phyloP scores from a whole-genome alignment of 1,140 invertebrate genomes.

The Trichonephila clavata region DNA sequence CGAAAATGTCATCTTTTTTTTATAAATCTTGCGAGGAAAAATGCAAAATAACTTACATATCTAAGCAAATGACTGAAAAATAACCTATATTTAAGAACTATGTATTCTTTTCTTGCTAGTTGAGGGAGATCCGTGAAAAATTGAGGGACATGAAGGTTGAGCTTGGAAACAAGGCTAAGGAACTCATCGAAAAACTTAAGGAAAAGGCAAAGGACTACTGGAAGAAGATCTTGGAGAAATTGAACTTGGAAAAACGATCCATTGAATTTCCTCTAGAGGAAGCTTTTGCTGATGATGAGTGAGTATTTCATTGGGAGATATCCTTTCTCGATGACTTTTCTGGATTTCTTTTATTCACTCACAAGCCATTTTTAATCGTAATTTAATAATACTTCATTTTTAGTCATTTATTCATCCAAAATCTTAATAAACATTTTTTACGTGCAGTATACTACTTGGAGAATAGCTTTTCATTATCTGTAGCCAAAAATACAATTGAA shows the following conservation, averaged over 20 bases:
- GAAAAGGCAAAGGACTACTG: slow-evolving; percentile 55
- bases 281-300: background rate
- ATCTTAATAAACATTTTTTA: too few species aligned
- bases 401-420: too few species aligned
- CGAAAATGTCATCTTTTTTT: too few species aligned
- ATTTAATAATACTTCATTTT: too few species aligned
- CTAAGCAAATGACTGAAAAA: background rate
- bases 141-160: slow-evolving; percentile 56
- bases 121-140: slow-evolving; percentile 4
- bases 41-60: background rate
- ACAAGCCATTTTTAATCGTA: too few species aligned
- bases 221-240: slow-evolving; percentile 54
- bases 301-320: background rate
- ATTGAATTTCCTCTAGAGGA: background rate
- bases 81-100: too few species aligned
- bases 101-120: too few species aligned
- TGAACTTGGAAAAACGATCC: background rate
- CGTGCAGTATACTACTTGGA: too few species aligned
- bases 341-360: too few species aligned
- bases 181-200: slow-evolving; percentile 39
- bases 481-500: too few species aligned
- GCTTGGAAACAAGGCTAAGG: slow-evolving; percentile 21
- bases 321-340: too few species aligned
- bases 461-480: too few species aligned
- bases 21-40: background rate